Conservation (phyloP, 2,113 vertebrate genomes). For the Nycticorax nycticorax region DNA sequence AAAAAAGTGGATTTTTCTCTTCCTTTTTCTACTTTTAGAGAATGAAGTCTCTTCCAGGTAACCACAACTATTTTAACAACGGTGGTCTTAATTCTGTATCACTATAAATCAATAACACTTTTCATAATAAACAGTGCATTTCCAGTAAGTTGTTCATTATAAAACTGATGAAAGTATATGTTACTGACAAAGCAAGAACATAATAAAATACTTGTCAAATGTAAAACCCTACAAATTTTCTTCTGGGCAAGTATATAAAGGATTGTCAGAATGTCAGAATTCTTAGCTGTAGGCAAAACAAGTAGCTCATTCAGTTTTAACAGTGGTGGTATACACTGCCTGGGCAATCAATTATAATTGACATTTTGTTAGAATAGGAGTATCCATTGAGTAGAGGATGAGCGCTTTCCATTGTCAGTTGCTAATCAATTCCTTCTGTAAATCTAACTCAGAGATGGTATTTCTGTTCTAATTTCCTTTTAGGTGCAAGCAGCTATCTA, state of each 20-base stretch:
- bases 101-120: neutral
- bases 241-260: neutral
- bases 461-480: neutral
- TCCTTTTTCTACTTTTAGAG: neutral
- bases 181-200: neutral
- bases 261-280: neutral
- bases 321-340: neutral
- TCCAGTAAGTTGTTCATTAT: neutral
- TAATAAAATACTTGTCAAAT: neutral
- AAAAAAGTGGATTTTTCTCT: neutral
- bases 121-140: neutral
- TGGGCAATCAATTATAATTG: constrained; percentile 45
- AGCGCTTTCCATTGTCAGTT: neutral
- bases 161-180: neutral
- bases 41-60: neutral
- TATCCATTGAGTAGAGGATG: constrained; percentile 6
- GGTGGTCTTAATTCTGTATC: neutral
- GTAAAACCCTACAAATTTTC: neutral
- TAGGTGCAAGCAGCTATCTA: neutral
- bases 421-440: constrained; percentile 37
- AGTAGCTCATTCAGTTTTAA: neutral
- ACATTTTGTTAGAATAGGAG: constrained; percentile 24
- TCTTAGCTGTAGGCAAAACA: constrained; percentile 4
- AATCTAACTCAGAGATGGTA: neutral
- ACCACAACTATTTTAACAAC: neutral